Conservation (phyloP, 2,797 vertebrate species). For the Cyprinella venusta region DNA sequence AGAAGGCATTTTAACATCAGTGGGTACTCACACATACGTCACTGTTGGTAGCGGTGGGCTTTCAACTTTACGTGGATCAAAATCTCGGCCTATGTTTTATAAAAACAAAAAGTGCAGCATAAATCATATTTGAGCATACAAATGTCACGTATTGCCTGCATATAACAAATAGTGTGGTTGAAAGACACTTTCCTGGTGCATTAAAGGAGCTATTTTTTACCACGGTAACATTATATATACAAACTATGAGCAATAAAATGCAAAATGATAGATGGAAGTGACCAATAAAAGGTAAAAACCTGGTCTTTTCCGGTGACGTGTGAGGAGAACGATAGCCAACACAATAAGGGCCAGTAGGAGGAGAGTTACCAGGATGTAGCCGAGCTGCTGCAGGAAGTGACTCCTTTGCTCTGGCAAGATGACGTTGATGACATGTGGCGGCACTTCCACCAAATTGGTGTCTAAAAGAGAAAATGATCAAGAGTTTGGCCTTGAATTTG, state of each 20-base stretch:
- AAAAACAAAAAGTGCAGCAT: constrained; percentile 40
- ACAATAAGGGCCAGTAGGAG: constrained; percentile 87
- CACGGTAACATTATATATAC: background rate
- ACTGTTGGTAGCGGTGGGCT: constrained; percentile 56
- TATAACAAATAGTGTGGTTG: background rate
- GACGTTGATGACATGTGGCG: constrained; percentile 88
- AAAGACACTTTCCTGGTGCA: background rate
- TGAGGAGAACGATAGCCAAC: constrained; percentile 82
- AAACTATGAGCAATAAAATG: background rate
- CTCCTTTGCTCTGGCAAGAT: constrained; percentile 86
- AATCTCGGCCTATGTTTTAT: constrained; percentile 73
- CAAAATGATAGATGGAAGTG: background rate
- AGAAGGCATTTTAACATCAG: background rate
- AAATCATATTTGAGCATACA: background rate
- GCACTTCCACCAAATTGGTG: constrained; percentile 75
- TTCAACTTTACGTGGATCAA: constrained; percentile 72
- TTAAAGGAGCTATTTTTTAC: background rate
- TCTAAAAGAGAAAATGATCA: constrained; percentile 72
- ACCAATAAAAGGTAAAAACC: constrained; percentile 70
- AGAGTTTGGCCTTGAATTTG: constrained; percentile 13
- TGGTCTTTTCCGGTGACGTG: constrained; percentile 76
- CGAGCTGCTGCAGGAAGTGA: constrained; percentile 90
- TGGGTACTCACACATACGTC: constrained; percentile 61
- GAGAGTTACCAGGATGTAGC: constrained; percentile 87
- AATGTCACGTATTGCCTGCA: background rate